Evolutionary conservation across 2,113 vertebrate genomes (phyloP), one percentile per base, ranked within the genome.

Genomic region (Hypocryptadius cinnamomeus): DNA sequence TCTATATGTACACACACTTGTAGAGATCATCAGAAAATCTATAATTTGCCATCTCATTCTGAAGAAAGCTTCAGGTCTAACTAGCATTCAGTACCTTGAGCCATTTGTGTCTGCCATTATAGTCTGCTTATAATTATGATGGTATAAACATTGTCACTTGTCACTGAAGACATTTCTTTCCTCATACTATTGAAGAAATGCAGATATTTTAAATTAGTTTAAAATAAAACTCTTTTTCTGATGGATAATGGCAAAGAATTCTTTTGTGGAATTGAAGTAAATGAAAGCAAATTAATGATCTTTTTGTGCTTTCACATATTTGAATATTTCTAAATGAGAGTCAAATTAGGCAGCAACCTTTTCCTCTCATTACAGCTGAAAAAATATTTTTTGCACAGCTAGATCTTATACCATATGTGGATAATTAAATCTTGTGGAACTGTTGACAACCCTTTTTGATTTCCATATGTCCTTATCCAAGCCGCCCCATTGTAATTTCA

Each of bases 341-440:
- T 86, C 42, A 89, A 87, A 79, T 90, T 76, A 69, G 28, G 56
- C 69, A 66, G 56, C 33, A 66, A 42, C 33, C 48, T 66, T 37
- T 87, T 92, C 70, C 73, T 95, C 40, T 72, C 45, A 33, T 30
- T 79, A 45, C 80, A 95, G 66, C 80, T 96, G 94, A 89, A 86
- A 94, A 93, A 94, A 89, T 92, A 88, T 85, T 94, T 92, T 92
- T 92, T 87, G 27, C 48, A 56, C 20, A 82, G 69, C 25, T 92
- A 79, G 80, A 69, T 76, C 40, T 92, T 73, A 89, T 89, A 82
- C n/a, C 70, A 76, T 48, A 28, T 90, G 48, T 48, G 25, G 48
- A 57, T 72, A 81, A 86, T 48, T 72, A 74, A 74, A 61, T 74
- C 45, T 81, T 71, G 18, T n/a, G 50, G 56, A 84, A 71, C 40